Conservation (phyloP, 1,140 invertebrate genomes). For the Hypsibius dujardini region DNA sequence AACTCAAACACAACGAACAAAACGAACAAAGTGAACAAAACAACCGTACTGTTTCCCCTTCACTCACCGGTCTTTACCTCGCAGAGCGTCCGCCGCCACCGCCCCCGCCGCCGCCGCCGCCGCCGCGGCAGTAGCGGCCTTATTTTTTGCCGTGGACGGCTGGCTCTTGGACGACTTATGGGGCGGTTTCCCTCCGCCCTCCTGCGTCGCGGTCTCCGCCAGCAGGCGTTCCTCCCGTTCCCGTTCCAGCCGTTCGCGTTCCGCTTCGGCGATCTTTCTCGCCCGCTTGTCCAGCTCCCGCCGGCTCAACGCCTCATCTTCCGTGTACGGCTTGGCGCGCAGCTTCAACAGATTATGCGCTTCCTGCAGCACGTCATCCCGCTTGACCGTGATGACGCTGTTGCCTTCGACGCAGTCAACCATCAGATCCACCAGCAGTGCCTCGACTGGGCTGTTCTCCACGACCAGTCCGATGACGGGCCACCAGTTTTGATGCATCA, state of each 20-base stretch:
- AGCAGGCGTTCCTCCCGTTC: not conserved
- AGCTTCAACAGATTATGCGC: not conserved
- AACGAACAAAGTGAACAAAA: too few relatives aligned
- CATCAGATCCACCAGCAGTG: slow-evolving; percentile 11
- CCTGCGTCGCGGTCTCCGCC: not conserved
- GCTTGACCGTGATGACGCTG: not conserved
- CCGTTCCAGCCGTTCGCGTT: not conserved
- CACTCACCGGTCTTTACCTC: slow-evolving; percentile 8
- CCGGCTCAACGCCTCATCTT: not conserved
- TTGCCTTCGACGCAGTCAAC: not conserved
- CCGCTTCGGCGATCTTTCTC: slow-evolving; percentile 1
- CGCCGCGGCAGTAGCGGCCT: too few relatives aligned
- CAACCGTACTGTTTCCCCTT: not conserved
- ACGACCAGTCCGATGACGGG: not conserved
- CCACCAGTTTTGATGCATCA: not conserved
- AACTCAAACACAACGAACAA: too few relatives aligned
- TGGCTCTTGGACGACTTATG: not conserved
- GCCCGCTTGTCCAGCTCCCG: not conserved
- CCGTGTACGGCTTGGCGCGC: not conserved
- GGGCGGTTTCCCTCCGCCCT: not conserved
- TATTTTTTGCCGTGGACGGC: not conserved
- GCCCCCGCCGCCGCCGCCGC: too few relatives aligned
- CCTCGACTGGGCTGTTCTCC: slow-evolving; percentile 11
- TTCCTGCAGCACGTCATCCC: not conserved
- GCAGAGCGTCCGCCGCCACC: not conserved